Evolutionary conservation across 1,140 invertebrate species (phyloP).

Genomic region (Cyclargus thomasi): DNA sequence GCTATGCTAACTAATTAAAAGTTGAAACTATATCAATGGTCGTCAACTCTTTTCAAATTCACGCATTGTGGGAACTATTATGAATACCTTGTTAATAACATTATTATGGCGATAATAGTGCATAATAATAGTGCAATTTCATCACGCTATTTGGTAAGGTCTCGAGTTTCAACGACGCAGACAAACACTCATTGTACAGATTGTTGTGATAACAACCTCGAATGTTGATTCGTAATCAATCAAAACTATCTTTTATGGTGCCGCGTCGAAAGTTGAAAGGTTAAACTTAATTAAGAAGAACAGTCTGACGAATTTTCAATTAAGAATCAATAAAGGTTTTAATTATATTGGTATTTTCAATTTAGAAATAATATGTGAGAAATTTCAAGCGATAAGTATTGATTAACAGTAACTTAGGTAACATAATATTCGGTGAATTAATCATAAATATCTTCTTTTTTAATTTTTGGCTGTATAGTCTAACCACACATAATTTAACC

Average conservation of each 20-base stretch:
- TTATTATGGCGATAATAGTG: background rate
- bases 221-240: background rate
- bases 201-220: background rate
- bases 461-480: no score
- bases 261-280: background rate
- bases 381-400: background rate
- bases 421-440: no score
- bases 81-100: background rate
- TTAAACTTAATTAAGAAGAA: slow-evolving; percentile 2
- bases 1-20: no score
- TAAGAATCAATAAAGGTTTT: background rate
- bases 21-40: no score
- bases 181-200: background rate
- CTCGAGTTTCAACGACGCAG: background rate
- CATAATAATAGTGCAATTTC: background rate
- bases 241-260: background rate
- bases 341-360: background rate
- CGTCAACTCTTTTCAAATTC: background rate
- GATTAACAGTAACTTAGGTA: no score
- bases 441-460: no score
- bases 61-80: background rate
- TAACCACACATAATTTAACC: no score
- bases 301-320: background rate
- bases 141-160: background rate
- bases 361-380: background rate